phyloP scores from a whole-genome alignment of 2,888 invertebrate species.

The Mythimna albipuncta region DNA sequence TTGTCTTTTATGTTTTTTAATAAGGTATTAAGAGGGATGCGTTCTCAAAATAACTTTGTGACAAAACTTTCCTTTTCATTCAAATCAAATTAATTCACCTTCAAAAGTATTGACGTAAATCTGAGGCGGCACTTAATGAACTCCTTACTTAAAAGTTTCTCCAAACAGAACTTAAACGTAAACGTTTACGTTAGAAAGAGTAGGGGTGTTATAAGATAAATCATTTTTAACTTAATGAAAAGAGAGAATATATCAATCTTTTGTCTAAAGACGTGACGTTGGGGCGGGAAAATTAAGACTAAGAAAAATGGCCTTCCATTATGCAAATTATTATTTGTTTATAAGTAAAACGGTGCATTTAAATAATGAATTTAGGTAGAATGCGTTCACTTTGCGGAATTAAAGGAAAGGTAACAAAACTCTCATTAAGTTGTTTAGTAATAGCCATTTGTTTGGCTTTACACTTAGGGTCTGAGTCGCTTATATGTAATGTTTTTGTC shows the following conservation, averaged over 20 bases:
- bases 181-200: slow-evolving; percentile 55
- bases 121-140: slow-evolving; percentile 58
- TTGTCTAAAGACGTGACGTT: slow-evolving; percentile 79
- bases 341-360: slow-evolving; percentile 77
- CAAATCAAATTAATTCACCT: slow-evolving; percentile 42
- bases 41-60: slow-evolving; percentile 13
- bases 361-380: slow-evolving; percentile 69
- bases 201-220: slow-evolving; percentile 78
- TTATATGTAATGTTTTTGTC: not conserved
- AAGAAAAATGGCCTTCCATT: slow-evolving; percentile 84
- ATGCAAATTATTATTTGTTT: slow-evolving; percentile 87
- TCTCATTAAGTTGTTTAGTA: slow-evolving; percentile 46
- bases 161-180: slow-evolving; percentile 54
- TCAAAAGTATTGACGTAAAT: slow-evolving; percentile 48
- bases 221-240: slow-evolving; percentile 86
- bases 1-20: slow-evolving; percentile 3
- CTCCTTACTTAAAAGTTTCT: slow-evolving; percentile 55
- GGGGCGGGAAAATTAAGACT: slow-evolving; percentile 82
- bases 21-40: not conserved
- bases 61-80: slow-evolving; percentile 46
- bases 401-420: slow-evolving; percentile 49
- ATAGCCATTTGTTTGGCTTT: slow-evolving; percentile 57
- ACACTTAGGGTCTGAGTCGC: slow-evolving; percentile 26
- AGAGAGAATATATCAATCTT: slow-evolving; percentile 87
- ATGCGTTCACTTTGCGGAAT: slow-evolving; percentile 68